These are phyloP conservation scores for Barbus barbus DNA, from an alignment of 2,113 vertebrate species.

Conservation along the genomic window DNA sequence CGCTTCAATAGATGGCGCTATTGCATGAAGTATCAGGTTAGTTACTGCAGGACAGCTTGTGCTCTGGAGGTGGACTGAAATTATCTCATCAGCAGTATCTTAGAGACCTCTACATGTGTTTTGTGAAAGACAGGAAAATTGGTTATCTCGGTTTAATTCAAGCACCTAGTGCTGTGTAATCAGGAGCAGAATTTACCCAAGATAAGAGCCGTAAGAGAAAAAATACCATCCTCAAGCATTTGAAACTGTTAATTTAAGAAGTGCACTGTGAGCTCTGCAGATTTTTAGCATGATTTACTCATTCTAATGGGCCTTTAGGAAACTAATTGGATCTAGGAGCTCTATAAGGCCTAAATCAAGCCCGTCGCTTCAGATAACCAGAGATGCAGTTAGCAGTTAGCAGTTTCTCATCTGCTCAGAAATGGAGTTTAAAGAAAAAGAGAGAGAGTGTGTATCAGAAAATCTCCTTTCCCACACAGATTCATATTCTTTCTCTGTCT, in stretches of 20 bases:
- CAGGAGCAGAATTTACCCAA: background rate
- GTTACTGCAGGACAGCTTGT: background rate
- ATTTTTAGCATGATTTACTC: conserved; percentile 41
- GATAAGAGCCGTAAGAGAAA: background rate
- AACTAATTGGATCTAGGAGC: conserved; percentile 36
- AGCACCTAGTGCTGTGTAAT: too few species aligned
- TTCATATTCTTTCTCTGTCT: background rate
- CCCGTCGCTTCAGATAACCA: background rate
- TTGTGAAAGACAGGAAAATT: conserved; percentile 1
- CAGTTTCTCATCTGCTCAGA: conserved; percentile 21
- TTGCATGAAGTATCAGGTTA: background rate
- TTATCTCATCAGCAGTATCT: background rate
- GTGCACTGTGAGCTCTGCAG: conserved; percentile 30
- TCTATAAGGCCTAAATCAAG: conserved; percentile 37
- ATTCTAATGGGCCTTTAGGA: conserved; percentile 35
- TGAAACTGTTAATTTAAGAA: conserved; percentile 38
- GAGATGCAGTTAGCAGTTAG: background rate
- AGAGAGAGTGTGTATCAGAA: background rate
- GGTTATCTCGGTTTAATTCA: conserved; percentile 10
- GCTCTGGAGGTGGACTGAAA: background rate
- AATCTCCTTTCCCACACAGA: background rate
- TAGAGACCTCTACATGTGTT: background rate
- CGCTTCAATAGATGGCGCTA: conserved; percentile 1
- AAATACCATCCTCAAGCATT: conserved; percentile 28
- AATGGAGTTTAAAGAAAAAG: background rate